phyloP scores from a whole-genome alignment of 2,888 invertebrate genomes.

The Andrena hattorfiana region DNA sequence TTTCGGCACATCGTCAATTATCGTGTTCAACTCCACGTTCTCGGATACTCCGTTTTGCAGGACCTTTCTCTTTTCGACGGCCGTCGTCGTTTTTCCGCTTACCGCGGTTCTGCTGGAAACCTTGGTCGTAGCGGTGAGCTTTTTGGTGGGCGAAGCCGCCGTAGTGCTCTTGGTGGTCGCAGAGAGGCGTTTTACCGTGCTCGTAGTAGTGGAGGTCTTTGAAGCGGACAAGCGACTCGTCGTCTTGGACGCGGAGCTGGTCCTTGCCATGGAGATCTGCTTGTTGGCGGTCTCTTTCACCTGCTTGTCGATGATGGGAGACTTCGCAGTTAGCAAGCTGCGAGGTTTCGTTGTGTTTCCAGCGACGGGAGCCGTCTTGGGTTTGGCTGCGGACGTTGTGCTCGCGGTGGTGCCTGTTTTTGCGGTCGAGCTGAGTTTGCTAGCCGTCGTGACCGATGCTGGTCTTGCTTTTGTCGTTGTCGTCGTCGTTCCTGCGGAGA shows the following conservation, averaged over 20 bases:
- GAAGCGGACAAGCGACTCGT: conserved; percentile 53
- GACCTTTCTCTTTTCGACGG: conserved; percentile 61
- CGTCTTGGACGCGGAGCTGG: conserved; percentile 78
- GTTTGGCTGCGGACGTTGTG: conserved; percentile 75
- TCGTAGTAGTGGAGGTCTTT: conserved; percentile 64
- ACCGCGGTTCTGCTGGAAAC: conserved; percentile 44
- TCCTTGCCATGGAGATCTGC: conserved; percentile 87
- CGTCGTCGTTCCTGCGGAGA: conserved; percentile 45
- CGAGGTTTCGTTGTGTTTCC: conserved; percentile 74
- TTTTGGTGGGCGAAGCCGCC: conserved; percentile 71
- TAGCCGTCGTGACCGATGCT: conserved; percentile 55
- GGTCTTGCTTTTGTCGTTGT: conserved; percentile 65
- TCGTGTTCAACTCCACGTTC: conserved; percentile 70
- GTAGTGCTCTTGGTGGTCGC: conserved; percentile 58
- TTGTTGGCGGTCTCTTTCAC: conserved; percentile 90
- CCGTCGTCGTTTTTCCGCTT: conserved; percentile 36
- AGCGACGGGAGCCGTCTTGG: conserved; percentile 76
- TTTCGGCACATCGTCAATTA: conserved; percentile 84
- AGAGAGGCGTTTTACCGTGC: conserved; percentile 66
- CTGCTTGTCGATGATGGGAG: conserved; percentile 86
- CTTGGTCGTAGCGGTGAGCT: conserved; percentile 66
- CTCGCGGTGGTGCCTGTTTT: conserved; percentile 24
- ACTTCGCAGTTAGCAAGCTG: conserved; percentile 70
- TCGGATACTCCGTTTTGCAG: conserved; percentile 80
- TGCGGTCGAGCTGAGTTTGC: conserved; percentile 58